Evolutionary conservation across 1,140 invertebrate genomes (phyloP), one percentile per base, ranked within the genome.

Genomic region (Zaprionus kolodkinae): DNA sequence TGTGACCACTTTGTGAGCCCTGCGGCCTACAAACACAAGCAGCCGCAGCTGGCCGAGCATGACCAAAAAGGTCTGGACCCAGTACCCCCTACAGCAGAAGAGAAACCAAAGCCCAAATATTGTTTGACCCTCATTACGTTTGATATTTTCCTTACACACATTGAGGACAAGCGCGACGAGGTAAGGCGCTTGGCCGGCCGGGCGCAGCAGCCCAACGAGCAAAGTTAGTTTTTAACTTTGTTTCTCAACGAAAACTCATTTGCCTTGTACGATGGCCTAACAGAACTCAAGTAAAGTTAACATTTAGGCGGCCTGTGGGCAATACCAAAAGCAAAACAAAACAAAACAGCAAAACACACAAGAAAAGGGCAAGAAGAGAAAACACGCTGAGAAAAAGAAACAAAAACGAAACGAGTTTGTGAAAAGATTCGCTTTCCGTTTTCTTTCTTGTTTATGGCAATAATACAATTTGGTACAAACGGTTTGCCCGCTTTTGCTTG

Each of bases 91-190:
- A 35, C 30, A 33, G 33, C 38, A 54, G 50, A 61, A 12, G 35
- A 63, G 50, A 76, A 73, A 69, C 65, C 69, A 87, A 69, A 79
- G 77, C 76, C 78, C 72, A 86, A 86, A 86, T 77, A 83, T 76
- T 75, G 83, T 79, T 86, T 86, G 83, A 86, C 83, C 83, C 83
- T 86, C 83, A 86, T 86, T 86, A 86, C 81, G 76, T 88, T 86
- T 83, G 76, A 87, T 79, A 87, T 87, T 87, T 86, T 81, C 63
- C 72, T 87, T 72, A 72, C 69, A 71, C 69, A 71, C 81, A 73
- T 84, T 84, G 66, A 79, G 11, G 11, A 50, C 43, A 12, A 21
- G 40, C 35, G 15, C 36, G 33, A 60, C 13, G 61, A 35, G 33
- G 33, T 35, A 6, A 62, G 45, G 68, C 56, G 54, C 62, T n/a